Evolutionary conservation across 1,140 invertebrate genomes (phyloP), one percentile per base, ranked within the genome.

Genomic region (Physella acuta): DNA sequence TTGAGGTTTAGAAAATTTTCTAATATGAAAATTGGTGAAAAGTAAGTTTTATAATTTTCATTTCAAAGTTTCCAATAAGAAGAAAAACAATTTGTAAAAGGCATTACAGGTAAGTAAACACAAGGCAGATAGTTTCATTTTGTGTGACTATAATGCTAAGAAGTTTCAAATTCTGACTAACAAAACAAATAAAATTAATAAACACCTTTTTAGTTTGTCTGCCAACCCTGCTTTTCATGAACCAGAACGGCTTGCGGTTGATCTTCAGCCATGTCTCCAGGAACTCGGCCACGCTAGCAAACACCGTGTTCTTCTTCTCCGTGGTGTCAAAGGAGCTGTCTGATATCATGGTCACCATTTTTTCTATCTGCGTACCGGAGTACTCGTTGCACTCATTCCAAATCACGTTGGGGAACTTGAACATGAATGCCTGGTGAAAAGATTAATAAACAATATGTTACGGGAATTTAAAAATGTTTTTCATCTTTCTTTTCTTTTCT

Each of bases 321-420:
- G 36, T 34, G 3, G n/a, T 36, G 5, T 58, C 60, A 26, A 73
- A 66, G 24, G 51, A 49, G 24, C 62, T 63, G 16, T 60, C 52
- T 11, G 39, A 24, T 62, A 69, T 62, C 71, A 75, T 66, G 33
- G 63, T 44, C n/a, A 75, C 71, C 55, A 77, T 72, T 62, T 72
- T 73, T 36, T 70, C 58, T 2, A 75, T 69, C 51, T 75, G 67
- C 20, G 66, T 73, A 73, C 81, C 80, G 26, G 78, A 82, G 49
- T 76, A 77, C 51, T 74, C 68, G 30, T 76, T 79, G 28, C 79
- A 72, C 56, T 73, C 76, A 31, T 76, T 75, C 82, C 81, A 85
- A 11, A 85, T 39, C 59, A 81, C 65, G 61, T 77, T 77, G n/a
- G 85, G 85, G 30, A 86, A 71, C 56, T 84, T 76, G 74, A 85